A percentile compares a stretch with the other conserved stretches of the same genome.
These are phyloP conservation scores for Drosophila fuyamai DNA, from an alignment of 1,140 invertebrate genomes.

Conservation along the genomic window DNA sequence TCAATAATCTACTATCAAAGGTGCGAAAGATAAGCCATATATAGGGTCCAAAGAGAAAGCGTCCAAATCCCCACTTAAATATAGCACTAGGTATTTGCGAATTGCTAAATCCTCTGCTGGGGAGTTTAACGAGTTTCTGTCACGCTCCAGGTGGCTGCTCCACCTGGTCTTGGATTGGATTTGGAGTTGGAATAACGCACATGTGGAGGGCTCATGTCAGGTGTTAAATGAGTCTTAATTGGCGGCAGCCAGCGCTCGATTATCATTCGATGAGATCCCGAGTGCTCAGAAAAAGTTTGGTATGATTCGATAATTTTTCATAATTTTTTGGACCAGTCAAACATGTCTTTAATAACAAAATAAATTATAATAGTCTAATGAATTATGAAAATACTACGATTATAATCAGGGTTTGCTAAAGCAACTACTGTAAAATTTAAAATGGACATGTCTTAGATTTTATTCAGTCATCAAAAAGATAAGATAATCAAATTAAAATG, in stretches of 20 bases:
- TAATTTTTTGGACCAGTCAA: too few species aligned
- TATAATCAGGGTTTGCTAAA: too few species aligned
- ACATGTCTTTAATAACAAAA: too few species aligned
- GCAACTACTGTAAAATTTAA: too few species aligned
- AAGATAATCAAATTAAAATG: too few species aligned
- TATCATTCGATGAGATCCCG: constrained; percentile 11
- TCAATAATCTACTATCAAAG: constrained; percentile 18
- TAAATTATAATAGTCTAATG: too few species aligned
- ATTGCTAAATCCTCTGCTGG: neutral
- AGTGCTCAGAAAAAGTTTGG: too few species aligned
- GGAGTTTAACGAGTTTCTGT: constrained; percentile 13
- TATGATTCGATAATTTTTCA: too few species aligned
- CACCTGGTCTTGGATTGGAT: neutral
- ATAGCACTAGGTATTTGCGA: neutral
- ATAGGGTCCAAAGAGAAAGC: neutral
- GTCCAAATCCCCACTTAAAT: constrained; percentile 1
- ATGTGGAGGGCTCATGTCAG: constrained; percentile 32
- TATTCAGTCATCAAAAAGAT: too few species aligned
- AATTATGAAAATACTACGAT: too few species aligned
- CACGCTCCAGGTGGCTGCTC: constrained; percentile 16
- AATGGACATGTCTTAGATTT: too few species aligned
- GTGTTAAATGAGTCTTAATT: constrained; percentile 60
- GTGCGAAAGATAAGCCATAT: constrained; percentile 7
- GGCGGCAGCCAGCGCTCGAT: constrained; percentile 42
- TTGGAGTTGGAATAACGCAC: constrained; percentile 3